Conservation (phyloP, 1,140 invertebrate genomes). For the Caenorhabditis remanei region DNA sequence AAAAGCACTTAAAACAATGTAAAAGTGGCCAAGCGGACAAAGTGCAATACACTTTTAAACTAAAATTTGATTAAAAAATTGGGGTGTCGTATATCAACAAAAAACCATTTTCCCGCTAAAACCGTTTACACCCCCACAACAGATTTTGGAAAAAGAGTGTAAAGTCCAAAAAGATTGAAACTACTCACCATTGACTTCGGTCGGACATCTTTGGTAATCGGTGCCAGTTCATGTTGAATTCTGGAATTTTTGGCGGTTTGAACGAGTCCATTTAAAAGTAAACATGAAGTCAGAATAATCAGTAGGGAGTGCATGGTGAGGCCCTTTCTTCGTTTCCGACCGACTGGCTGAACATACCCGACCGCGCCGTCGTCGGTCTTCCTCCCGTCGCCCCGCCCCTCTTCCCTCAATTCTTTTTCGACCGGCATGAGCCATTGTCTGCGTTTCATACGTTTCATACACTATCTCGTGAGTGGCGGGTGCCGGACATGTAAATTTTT, state of each 20-base stretch:
- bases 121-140: neutral
- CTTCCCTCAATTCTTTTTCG: conserved; percentile 24
- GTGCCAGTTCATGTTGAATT: conserved; percentile 7
- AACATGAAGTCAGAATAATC: conserved; percentile 19
- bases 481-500: conserved; percentile 49
- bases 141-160: neutral
- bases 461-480: conserved; percentile 5
- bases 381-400: conserved; percentile 38
- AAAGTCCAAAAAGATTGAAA: neutral
- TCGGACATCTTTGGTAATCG: conserved; percentile 31
- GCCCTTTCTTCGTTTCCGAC: conserved; percentile 45
- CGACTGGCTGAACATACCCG: conserved; percentile 37
- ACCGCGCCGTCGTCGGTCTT: conserved; percentile 51
- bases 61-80: too few relatives aligned
- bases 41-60: too few relatives aligned
- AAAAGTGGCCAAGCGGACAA: too few relatives aligned
- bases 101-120: neutral
- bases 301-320: conserved; percentile 48
- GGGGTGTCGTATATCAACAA: neutral
- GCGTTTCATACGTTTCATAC: neutral
- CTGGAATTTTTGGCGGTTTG: conserved; percentile 31
- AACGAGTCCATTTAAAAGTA: conserved; percentile 12
- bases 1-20: too few relatives aligned
- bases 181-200: conserved; percentile 45
- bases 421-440: conserved; percentile 50